Percentiles rank a stretch among this genome's conserved stretches.
These are phyloP conservation scores for Aphodius granarius DNA, from an alignment of 2,888 invertebrate species.

Conservation along the genomic window DNA sequence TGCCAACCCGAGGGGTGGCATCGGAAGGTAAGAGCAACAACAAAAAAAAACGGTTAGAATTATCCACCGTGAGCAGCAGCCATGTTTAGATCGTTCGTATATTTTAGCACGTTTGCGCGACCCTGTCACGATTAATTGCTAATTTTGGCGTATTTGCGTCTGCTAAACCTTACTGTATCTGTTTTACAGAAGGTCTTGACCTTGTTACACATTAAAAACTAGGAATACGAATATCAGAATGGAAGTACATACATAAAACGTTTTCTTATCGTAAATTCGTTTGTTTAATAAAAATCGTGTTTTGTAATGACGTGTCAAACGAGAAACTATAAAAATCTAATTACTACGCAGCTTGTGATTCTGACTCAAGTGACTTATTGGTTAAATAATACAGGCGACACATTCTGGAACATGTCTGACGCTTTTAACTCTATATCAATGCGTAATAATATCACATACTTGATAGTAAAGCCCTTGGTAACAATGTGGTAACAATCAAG, in stretches of 20 bases:
- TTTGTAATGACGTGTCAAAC: not conserved
- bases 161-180: not conserved
- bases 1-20: constrained; percentile 83
- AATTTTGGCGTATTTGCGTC: not conserved
- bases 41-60: not conserved
- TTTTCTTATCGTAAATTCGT: not conserved
- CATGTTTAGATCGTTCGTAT: constrained; percentile 31
- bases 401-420: constrained; percentile 5
- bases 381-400: not conserved
- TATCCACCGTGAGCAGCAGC: constrained; percentile 23
- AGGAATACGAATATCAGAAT: no score
- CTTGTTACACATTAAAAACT: not conserved
- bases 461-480: not conserved
- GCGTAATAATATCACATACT: not conserved
- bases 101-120: not conserved
- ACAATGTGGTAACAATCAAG: not conserved
- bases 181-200: not conserved
- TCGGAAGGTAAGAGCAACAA: constrained; percentile 68
- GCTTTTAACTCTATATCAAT: constrained; percentile 10
- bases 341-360: not conserved
- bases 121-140: not conserved
- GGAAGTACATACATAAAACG: no score
- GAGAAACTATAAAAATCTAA: not conserved
- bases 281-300: not conserved
- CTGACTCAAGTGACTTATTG: not conserved